A percentile compares a stretch with the other conserved stretches of the same genome.
Conservation (phyloP, 2,113 vertebrate species). For the Formicarius rufipectus region DNA sequence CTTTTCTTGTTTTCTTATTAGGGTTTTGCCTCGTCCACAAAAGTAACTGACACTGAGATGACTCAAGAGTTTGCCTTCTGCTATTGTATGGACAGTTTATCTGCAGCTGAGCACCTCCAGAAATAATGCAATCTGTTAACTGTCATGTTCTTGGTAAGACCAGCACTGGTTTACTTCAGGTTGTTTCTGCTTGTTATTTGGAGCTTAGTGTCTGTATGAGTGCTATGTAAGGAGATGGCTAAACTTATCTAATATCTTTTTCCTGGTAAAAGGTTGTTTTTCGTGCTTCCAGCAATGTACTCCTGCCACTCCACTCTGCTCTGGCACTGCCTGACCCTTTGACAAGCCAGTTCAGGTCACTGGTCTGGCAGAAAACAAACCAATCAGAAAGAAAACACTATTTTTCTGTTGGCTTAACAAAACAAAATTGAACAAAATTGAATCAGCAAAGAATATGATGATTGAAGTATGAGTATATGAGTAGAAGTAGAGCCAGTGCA, state of each 20-base stretch:
- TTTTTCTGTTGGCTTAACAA: conserved; percentile 6
- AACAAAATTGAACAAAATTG: conserved; percentile 5
- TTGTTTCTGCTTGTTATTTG: background rate
- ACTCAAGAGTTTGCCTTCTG: background rate
- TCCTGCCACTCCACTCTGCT: background rate
- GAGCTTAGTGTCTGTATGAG: background rate
- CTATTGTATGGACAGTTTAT: background rate
- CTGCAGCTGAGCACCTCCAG: background rate
- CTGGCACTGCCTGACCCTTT: background rate
- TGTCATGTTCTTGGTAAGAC: background rate
- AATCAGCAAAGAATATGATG: conserved; percentile 12
- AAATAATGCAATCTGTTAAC: background rate
- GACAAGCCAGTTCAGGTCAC: background rate
- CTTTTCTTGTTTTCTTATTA: background rate
- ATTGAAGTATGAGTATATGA: no score
- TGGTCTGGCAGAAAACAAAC: background rate
- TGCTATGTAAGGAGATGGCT: background rate
- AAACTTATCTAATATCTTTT: background rate
- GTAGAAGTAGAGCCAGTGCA: background rate
- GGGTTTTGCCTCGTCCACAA: background rate
- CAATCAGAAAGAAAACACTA: background rate
- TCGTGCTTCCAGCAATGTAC: background rate
- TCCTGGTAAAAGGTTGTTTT: background rate
- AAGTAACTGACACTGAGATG: background rate
- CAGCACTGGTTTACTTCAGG: background rate